Evolutionary conservation across 2,888 invertebrate genomes (phyloP).

Genomic region (Baronia brevicornis): DNA sequence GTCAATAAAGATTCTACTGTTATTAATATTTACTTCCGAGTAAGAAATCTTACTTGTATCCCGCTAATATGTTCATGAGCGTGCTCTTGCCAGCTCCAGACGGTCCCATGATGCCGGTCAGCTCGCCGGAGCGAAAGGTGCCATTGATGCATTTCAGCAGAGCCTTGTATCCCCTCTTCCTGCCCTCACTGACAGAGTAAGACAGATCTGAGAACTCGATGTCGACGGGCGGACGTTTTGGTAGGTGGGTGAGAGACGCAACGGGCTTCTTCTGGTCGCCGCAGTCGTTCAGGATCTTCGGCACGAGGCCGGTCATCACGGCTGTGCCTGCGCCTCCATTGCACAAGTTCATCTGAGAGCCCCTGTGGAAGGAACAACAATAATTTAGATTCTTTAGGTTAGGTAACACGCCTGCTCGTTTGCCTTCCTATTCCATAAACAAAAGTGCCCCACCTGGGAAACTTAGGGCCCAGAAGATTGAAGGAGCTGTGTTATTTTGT

Average conservation of each 20-base stretch:
- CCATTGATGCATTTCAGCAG: conserved; percentile 92
- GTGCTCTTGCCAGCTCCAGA: conserved; percentile 88
- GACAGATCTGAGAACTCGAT: conserved; percentile 92
- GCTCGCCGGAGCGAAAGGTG: conserved; percentile 90
- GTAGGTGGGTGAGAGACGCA: conserved; percentile 86
- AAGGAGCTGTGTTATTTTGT: too few relatives aligned
- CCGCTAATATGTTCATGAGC: conserved; percentile 91
- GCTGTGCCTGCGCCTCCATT: conserved; percentile 77
- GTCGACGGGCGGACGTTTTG: conserved; percentile 91
- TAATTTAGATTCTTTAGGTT: too few relatives aligned
- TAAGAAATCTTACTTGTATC: conserved; percentile 82
- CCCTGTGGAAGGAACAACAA: conserved; percentile 63
- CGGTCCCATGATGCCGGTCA: conserved; percentile 97
- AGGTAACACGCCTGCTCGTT: too few relatives aligned
- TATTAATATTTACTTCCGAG: too few relatives aligned
- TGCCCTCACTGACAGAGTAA: conserved; percentile 91
- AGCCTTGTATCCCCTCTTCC: conserved; percentile 87
- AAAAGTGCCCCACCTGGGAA: too few relatives aligned
- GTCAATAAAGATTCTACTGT: too few relatives aligned
- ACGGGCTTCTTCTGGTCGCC: conserved; percentile 84
- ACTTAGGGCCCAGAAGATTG: too few relatives aligned
- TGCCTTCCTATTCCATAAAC: too few relatives aligned
- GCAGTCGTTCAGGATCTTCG: conserved; percentile 84
- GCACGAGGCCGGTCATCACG: conserved; percentile 69
- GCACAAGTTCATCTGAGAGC: conserved; percentile 83